Conservation (phyloP, 2,888 invertebrate genomes). For the Oasisia sp. region DNA sequence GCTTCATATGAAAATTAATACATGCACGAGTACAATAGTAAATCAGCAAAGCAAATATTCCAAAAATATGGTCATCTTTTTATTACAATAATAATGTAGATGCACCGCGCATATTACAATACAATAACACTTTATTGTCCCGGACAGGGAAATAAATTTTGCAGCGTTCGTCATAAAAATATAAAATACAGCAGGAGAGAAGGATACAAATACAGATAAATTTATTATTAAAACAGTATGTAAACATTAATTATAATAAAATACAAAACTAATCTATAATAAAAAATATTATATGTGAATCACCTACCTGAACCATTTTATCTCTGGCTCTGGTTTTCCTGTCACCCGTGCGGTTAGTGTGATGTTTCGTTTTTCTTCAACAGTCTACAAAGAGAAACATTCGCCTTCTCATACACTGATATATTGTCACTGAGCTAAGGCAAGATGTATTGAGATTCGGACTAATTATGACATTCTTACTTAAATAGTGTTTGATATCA, state of each 20-base stretch:
- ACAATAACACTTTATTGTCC: no score
- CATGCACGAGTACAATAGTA: background rate
- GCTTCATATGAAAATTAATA: background rate
- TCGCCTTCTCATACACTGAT: background rate
- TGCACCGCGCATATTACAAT: background rate
- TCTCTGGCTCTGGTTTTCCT: conserved; percentile 89
- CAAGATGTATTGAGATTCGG: background rate
- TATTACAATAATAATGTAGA: background rate
- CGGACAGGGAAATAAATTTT: no score
- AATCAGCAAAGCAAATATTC: no score
- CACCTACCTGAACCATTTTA: conserved; percentile 87
- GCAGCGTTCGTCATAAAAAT: no score
- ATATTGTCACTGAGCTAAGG: background rate
- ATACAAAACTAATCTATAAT: no score
- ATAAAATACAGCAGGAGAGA: no score
- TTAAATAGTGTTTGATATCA: background rate
- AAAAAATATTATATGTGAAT: background rate
- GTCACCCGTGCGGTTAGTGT: conserved; percentile 70
- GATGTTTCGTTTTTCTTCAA: conserved; percentile 41
- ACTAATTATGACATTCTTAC: background rate
- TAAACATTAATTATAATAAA: no score
- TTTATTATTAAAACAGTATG: no score
- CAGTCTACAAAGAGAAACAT: conserved; percentile 31
- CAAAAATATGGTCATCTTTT: background rate
- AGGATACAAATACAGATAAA: no score